Percentiles rank a stretch among this genome's conserved stretches.
Conservation (phyloP, 2,113 vertebrate genomes). For the Scatophagus argus region DNA sequence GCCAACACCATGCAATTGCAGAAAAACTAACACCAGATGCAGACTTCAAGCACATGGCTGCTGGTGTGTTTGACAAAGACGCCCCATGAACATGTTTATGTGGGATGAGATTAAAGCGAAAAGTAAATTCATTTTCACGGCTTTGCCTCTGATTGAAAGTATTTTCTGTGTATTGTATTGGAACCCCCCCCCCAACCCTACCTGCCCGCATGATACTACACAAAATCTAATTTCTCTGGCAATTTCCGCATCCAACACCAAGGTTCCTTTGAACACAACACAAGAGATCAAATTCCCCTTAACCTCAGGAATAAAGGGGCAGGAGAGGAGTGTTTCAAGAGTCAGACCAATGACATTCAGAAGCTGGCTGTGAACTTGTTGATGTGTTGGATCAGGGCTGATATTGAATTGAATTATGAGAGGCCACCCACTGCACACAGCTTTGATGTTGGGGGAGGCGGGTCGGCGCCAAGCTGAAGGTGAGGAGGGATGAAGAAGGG, state of each 20-base stretch:
- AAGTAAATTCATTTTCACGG: conserved; percentile 41
- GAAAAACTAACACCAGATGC: conserved; percentile 43
- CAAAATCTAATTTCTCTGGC: conserved; percentile 51
- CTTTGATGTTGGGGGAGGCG: conserved; percentile 35
- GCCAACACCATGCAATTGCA: conserved; percentile 66
- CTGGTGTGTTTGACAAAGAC: conserved; percentile 28
- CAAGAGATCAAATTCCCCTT: conserved; percentile 47
- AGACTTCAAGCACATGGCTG: conserved; percentile 21
- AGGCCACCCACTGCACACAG: conserved; percentile 20
- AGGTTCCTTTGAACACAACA: conserved; percentile 36
- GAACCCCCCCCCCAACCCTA: not conserved
- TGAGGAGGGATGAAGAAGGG: conserved; percentile 28
- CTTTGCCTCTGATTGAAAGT: conserved; percentile 43
- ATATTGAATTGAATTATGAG: conserved; percentile 65
- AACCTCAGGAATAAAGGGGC: conserved; percentile 14
- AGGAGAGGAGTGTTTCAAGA: not conserved
- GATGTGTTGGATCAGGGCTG: conserved; percentile 39
- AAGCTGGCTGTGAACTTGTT: conserved; percentile 53
- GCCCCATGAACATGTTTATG: conserved; percentile 4
- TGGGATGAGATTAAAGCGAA: conserved; percentile 45
- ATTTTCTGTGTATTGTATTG: conserved; percentile 15
- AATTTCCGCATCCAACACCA: conserved; percentile 27
- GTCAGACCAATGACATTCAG: conserved; percentile 35
- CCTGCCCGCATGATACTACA: conserved; percentile 11
- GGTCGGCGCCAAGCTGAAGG: conserved; percentile 54